phyloP scores from a whole-genome alignment of 2,113 vertebrate species.

The Oncorhynchus mykiss region DNA sequence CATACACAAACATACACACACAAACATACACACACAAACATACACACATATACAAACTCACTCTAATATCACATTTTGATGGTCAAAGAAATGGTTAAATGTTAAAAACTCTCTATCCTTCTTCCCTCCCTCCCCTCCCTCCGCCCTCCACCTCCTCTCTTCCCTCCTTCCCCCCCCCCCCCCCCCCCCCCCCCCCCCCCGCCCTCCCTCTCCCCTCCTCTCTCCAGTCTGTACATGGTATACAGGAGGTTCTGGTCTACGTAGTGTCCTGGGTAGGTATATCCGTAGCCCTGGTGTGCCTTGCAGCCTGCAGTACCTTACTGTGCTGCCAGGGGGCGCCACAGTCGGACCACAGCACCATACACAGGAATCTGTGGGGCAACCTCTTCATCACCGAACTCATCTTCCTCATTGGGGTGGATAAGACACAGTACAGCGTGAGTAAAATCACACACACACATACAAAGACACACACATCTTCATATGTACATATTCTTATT shows the following conservation, averaged over 20 bases:
- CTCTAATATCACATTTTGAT: too few relatives aligned
- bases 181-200: background rate
- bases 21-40: slow-evolving; percentile 11
- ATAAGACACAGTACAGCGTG: slow-evolving; percentile 89
- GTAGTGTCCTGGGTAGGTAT: slow-evolving; percentile 93
- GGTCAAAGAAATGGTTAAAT: too few relatives aligned
- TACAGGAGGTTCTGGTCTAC: slow-evolving; percentile 86
- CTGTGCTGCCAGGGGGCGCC: slow-evolving; percentile 92
- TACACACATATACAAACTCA: too few relatives aligned
- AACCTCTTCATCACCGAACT: slow-evolving; percentile 87
- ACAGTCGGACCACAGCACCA: slow-evolving; percentile 90
- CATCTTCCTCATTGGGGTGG: slow-evolving; percentile 88
- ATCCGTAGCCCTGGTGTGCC: slow-evolving; percentile 88
- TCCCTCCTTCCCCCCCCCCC: background rate
- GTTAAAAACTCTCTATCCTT: background rate
- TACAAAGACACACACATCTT: background rate
- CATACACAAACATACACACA: background rate
- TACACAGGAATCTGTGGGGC: slow-evolving; percentile 80
- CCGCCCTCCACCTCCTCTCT: too few relatives aligned
- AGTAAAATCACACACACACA: slow-evolving; percentile 29
- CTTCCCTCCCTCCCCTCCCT: background rate
- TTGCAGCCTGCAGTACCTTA: slow-evolving; percentile 88
- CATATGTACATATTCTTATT: too few relatives aligned
- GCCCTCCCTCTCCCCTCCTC: background rate
- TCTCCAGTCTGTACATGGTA: slow-evolving; percentile 77